A percentile compares a stretch with the other conserved stretches of the same genome.
phyloP scores from a whole-genome alignment of 2,113 vertebrate genomes.

The Chlamydotis undulata region DNA sequence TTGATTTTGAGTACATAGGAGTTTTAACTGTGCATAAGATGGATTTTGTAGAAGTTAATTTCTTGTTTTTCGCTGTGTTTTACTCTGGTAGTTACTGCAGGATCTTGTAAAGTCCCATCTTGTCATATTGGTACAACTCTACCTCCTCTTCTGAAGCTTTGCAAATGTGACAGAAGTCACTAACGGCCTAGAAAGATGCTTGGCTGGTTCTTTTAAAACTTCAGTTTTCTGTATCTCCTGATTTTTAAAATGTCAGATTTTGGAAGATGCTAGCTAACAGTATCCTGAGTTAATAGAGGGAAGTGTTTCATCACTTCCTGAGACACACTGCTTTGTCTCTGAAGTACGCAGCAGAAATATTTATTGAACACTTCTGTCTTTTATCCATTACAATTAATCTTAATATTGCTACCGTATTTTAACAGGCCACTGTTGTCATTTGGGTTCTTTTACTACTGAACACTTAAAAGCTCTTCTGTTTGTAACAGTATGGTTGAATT shows the following conservation, averaged over 20 bases:
- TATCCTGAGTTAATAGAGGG: neutral
- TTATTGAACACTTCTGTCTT: neutral
- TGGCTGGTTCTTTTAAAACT: slow-evolving; percentile 19
- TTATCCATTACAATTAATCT: neutral
- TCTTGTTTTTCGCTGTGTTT: neutral
- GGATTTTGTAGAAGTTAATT: neutral
- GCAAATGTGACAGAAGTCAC: neutral
- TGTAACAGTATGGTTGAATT: neutral
- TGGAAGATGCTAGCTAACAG: neutral
- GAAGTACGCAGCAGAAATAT: neutral
- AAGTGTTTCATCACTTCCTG: neutral
- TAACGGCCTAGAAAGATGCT: neutral
- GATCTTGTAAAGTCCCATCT: neutral
- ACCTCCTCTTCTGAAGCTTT: neutral
- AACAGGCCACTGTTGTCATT: neutral
- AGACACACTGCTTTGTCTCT: neutral
- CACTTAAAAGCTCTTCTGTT: neutral
- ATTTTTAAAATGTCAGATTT: slow-evolving; percentile 8
- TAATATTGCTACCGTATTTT: neutral
- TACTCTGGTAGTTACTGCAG: neutral
- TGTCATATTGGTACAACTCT: neutral
- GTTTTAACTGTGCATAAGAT: neutral
- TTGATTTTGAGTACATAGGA: neutral
- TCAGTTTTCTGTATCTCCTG: slow-evolving; percentile 1
- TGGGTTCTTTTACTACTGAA: neutral